Evolutionary conservation across 2,888 invertebrate species (phyloP), one percentile per base, ranked within the genome.

Genomic region (Eudasyphora cyanicolor): DNA sequence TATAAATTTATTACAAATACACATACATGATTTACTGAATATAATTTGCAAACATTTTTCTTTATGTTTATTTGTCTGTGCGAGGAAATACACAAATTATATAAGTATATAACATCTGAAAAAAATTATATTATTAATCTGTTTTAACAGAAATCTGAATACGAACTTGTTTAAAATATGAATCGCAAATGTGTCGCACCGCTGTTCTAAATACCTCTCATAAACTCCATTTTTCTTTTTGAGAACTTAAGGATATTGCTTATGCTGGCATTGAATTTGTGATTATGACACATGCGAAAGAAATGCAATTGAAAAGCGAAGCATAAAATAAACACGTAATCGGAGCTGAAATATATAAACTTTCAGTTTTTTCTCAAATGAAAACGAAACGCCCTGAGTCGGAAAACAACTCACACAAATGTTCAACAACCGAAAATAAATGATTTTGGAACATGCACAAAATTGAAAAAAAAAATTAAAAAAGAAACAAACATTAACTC

Each of bases 251-350:
- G 12, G 8, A 51, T 35, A 5, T 45, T 7, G 27, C 12, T 27
- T 14, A 27, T 57, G 57, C 76, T 82, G 76, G 77, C 74, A 77
- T 74, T 71, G 74, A 80, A 75, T 83, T 76, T 62, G 74, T 83
- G 69, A 69, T 73, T 57, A 79, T 79, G 74, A 79, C 74, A 83
- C 82, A 83, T 74, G 76, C 67, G 62, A 79, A 76, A 76, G 67
- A 82, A 79, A 76, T 73, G 71, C 71, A 79, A 67, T 69, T 76
- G 62, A 74, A 69, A 76, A 79, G 35, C 62, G 42, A 73, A 79
- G 76, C 69, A 79, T 69, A 79, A 79, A 82, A 76, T 67, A 76
- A 82, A 82, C 79, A 83, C 76, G 82, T 79, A 83, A 79, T 70
- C 76, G 19, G 76, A 74, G 74, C 77, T 32, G 35, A 82, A 57